These are phyloP conservation scores for Diaprepes abbreviatus DNA, from an alignment of 2,888 invertebrate species.

Conservation along the genomic window DNA sequence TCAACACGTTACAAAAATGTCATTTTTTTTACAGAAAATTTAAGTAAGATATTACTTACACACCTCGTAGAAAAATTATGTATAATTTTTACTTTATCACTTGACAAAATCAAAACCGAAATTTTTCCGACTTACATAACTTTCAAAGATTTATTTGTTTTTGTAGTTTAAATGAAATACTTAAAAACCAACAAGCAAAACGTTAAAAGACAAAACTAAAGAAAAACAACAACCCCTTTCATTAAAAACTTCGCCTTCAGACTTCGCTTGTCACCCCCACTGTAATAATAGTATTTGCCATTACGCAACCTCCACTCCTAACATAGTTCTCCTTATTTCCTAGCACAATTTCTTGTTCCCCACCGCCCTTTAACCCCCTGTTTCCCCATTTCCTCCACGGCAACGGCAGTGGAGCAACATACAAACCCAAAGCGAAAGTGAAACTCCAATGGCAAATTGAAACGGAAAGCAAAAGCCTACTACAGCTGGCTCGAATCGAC, in stretches of 20 bases:
- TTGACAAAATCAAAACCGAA: no score
- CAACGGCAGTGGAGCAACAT: conserved; percentile 42
- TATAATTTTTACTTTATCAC: no score
- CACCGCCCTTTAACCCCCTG: conserved; percentile 21
- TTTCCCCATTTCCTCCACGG: conserved; percentile 38
- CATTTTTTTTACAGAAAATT: no score
- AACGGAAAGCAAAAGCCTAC: conserved; percentile 46
- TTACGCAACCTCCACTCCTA: conserved; percentile 47
- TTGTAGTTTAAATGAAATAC: not conserved
- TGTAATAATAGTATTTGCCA: conserved; percentile 7
- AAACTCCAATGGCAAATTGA: conserved; percentile 46
- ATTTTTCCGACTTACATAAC: no score
- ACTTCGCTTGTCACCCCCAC: conserved; percentile 19
- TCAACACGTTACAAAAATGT: no score
- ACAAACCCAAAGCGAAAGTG: conserved; percentile 46
- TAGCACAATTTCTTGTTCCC: conserved; percentile 45
- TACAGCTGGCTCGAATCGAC: conserved; percentile 44
- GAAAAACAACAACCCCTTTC: conserved; percentile 28
- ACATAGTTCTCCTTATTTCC: conserved; percentile 50
- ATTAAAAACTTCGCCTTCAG: conserved; percentile 14
- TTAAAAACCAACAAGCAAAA: conserved; percentile 6
- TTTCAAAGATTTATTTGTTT: no score
- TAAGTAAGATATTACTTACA: no score
- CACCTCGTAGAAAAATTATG: no score
- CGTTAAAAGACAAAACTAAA: conserved; percentile 14